Percentiles rank a stretch among this genome's conserved stretches.
Conservation (phyloP, 2,113 vertebrate species). For the Mormyrus iriodes region DNA sequence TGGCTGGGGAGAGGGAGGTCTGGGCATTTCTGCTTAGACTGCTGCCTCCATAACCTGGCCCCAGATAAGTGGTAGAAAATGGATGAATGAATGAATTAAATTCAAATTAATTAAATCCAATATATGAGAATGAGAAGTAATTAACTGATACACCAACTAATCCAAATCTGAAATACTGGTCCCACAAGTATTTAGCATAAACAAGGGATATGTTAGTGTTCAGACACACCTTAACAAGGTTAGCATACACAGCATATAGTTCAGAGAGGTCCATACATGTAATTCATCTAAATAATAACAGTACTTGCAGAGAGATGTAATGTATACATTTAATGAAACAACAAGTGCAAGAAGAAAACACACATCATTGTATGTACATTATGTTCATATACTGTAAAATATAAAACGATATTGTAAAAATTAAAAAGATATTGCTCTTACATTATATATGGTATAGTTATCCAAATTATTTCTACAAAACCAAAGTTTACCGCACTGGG, state of each 20-base stretch:
- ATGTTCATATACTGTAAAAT: background rate
- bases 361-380: background rate
- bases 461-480: too few relatives aligned
- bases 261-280: too few relatives aligned
- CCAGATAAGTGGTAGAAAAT: background rate
- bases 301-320: background rate
- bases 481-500: too few relatives aligned
- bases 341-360: background rate
- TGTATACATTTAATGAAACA: background rate
- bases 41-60: background rate
- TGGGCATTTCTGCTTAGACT: background rate
- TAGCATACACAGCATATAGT: too few relatives aligned
- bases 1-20: background rate
- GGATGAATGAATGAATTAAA: background rate
- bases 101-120: background rate
- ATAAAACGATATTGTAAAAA: background rate
- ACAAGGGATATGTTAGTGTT: background rate
- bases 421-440: too few relatives aligned
- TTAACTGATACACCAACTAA: background rate
- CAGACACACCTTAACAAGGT: background rate
- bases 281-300: background rate
- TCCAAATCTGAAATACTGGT: background rate
- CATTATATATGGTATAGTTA: too few relatives aligned
- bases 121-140: background rate
- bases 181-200: background rate